Conservation (phyloP, 2,888 invertebrate genomes). For the Scaptomyza tumidula region DNA sequence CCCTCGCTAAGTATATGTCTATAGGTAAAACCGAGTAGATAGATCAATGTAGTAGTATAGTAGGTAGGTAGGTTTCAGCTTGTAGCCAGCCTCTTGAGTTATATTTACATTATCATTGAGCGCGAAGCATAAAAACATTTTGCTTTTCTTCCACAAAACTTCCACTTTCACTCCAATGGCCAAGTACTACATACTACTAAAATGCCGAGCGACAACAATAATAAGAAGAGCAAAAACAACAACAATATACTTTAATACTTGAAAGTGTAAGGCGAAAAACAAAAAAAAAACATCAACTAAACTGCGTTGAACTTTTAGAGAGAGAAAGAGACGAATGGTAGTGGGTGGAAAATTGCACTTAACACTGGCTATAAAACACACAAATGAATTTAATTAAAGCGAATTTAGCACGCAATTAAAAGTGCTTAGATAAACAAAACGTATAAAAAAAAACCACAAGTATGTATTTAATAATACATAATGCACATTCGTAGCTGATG, state of each 20-base stretch:
- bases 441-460: conserved; percentile 6
- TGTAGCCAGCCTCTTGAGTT: conserved; percentile 58
- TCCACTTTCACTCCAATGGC: conserved; percentile 70
- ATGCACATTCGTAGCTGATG: conserved; percentile 22
- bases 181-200: conserved; percentile 51
- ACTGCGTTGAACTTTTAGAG: conserved; percentile 51
- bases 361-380: conserved; percentile 41
- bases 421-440: conserved; percentile 40
- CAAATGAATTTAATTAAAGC: conserved; percentile 71
- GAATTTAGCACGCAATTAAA: conserved; percentile 76
- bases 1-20: conserved; percentile 26
- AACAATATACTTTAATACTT: conserved; percentile 10
- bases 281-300: conserved; percentile 53
- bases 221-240: conserved; percentile 55
- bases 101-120: conserved; percentile 49
- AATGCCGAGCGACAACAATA: conserved; percentile 50
- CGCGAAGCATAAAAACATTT: conserved; percentile 58
- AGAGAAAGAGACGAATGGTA: conserved; percentile 1
- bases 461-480: conserved; percentile 43
- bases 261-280: conserved; percentile 50
- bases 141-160: conserved; percentile 48
- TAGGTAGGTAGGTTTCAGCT: conserved; percentile 24
- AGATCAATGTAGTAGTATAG: conserved; percentile 14
- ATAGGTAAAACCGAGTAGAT: conserved; percentile 11
- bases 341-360: conserved; percentile 31